These are phyloP conservation scores for Xiphydria camelus DNA, from an alignment of 2,888 invertebrate species.

Conservation along the genomic window DNA sequence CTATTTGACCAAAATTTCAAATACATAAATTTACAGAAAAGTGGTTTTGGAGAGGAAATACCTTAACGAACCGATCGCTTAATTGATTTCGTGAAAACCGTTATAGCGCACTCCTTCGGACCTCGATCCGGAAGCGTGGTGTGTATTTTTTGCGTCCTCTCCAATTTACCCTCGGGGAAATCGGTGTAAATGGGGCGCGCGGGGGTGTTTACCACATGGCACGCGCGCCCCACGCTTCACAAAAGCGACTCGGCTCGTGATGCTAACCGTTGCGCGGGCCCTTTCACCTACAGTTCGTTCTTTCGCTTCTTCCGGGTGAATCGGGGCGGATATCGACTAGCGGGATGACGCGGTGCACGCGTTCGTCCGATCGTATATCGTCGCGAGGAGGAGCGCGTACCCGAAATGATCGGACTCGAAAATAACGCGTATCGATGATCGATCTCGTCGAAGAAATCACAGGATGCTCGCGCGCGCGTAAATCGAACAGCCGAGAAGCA, in stretches of 20 bases:
- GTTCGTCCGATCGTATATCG: neutral
- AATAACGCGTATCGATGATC: neutral
- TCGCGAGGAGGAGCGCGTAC: neutral
- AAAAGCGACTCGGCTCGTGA: neutral
- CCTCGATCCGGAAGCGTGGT: constrained; percentile 16
- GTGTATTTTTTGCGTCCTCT: constrained; percentile 29
- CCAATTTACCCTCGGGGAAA: constrained; percentile 36
- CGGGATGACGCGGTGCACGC: too few species aligned
- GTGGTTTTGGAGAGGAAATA: too few species aligned
- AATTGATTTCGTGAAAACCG: constrained; percentile 1
- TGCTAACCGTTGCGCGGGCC: too few species aligned
- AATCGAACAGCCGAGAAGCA: too few species aligned
- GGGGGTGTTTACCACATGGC: constrained; percentile 44
- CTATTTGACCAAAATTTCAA: too few species aligned
- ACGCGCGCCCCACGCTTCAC: constrained; percentile 25
- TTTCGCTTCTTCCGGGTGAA: neutral
- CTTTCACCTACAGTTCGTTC: neutral
- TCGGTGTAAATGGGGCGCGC: constrained; percentile 24
- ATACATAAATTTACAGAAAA: too few species aligned
- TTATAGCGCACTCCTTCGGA: neutral
- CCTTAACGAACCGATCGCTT: too few species aligned
- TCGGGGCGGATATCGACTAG: neutral
- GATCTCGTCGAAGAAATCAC: neutral
- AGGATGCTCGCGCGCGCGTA: neutral
- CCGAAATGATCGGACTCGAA: neutral